Base-by-base conservation (phyloP, 2,113 vertebrate genomes). In the Cebus imitator region DNA sequence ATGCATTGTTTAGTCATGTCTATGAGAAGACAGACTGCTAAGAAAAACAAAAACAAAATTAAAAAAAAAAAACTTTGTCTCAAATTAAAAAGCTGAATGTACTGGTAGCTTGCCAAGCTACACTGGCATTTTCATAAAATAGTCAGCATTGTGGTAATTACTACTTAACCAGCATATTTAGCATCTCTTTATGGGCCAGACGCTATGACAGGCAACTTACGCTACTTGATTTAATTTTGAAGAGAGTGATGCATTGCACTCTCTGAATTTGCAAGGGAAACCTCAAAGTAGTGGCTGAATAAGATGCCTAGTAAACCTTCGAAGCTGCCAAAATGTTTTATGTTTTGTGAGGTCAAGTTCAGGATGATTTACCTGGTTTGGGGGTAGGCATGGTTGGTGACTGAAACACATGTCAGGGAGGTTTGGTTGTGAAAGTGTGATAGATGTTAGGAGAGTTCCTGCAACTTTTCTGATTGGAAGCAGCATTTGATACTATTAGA, bases 231-330 rank as follows among this genome's bases (percentile, higher is more conserved):
- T 84, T 87, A 21, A 50, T 83, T 57, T 80, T 64, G 76, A 84
- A 87, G n/a, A 6, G 14, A n/a, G 5, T 32, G 73, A 23, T 13
- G 20, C 27, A 48, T 57, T 55, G 4, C 11, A 73, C 6, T 76
- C 8, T 52, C 32, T 86, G 78, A 72, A 94, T 80, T 48, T 87
- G 17, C 64, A 84, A 92, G n/a, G 6, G 6, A 79, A 87, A 92
- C 57, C 48, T 96, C 40, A 37, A 79, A 75, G 13, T 45, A 80
- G 52, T 12, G 27, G 11, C 25, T 68, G 48, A 90, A 83, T 48
- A 90, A 95, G 84, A 95, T 84, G 21, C 66, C 72, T 79, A 52
- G 45, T 40, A 83, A 97, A 55, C 83, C 37, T 78, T 78, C 40
- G n/a, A 86, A 58, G 8, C 57, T 84, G 30, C 43, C 30, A 12